Base-by-base conservation (phyloP, 2,797 vertebrate species). In the Brachyalestes nurse region DNA sequence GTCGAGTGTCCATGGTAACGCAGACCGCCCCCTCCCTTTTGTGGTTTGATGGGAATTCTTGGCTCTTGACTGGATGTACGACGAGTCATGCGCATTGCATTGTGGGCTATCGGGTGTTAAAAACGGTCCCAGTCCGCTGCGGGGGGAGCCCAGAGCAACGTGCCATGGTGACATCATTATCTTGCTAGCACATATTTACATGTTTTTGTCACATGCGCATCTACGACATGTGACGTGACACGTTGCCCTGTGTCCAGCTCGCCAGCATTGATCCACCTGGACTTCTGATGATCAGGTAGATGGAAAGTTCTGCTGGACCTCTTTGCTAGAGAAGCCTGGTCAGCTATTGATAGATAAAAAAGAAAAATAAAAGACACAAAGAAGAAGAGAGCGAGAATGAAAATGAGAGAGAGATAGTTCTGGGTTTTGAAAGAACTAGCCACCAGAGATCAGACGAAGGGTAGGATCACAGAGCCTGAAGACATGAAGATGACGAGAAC, bases 391-490 rank as follows among this genome's bases (percentile, higher is more conserved):
- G 34, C 40, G 55, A 80, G 57, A 80, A 34, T 53, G 57, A 83
- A n/a, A 82, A 38, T 49, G 9, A 53, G 47, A 82, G 45, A 65
- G 66, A 65, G 65, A 69, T 60, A 75, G 77, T 70, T 71, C 66
- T 75, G 42, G 51, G 64, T 21, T 34, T 34, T 61, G 61, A 83
- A 87, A 79, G 87, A 88, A 93, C 90, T 88, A 90, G 90, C 84
- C 55, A 76, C 85, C 86, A 89, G 76, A 85, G 85, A 77, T 89
- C 78, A 78, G 82, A 51, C 69, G 80, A 83, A 92, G 84, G 75
- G 87, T 90, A 72, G 69, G 81, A 90, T 90, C 87, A 88, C 86
- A 79, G 75, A 75, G 81, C 80, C 79, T 75, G 67, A 88, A 73
- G 45, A 78, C 55, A 61, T 23, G 61, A 67, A 73, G 72, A 78